These are phyloP conservation scores for Thera britannica DNA, from an alignment of 2,888 invertebrate species.

Conservation along the genomic window DNA sequence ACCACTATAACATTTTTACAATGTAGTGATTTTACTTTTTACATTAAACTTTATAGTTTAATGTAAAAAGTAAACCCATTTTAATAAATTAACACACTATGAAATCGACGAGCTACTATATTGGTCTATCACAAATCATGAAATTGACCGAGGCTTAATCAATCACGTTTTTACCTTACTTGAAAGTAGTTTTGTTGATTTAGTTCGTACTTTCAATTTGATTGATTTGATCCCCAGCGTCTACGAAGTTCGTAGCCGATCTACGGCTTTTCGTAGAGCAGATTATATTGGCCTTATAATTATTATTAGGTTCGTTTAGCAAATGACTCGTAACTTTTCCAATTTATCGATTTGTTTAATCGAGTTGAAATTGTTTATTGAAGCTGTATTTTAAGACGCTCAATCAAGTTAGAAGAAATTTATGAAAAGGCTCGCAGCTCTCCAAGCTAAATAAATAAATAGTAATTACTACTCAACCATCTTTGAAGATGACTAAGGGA, in stretches of 20 bases:
- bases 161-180: constrained; percentile 43
- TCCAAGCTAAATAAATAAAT: too few species aligned
- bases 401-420: too few species aligned
- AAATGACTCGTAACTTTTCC: not conserved
- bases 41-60: too few species aligned
- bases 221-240: constrained; percentile 26
- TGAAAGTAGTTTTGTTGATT: constrained; percentile 31
- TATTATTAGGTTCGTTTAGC: constrained; percentile 2
- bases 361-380: constrained; percentile 1
- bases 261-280: constrained; percentile 6
- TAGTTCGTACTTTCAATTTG: constrained; percentile 35
- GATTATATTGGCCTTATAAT: not conserved
- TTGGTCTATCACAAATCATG: constrained; percentile 14
- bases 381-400: not conserved
- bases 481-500: too few species aligned
- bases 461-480: too few species aligned
- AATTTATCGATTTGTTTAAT: constrained; percentile 6
- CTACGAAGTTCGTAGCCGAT: constrained; percentile 5
- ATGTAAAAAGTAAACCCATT: too few species aligned
- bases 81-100: too few species aligned
- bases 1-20: too few species aligned
- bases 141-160: constrained; percentile 39
- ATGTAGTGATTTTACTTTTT: too few species aligned
- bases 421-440: too few species aligned
- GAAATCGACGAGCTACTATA: constrained; percentile 1